Base-by-base conservation (phyloP, 2,113 vertebrate genomes). In the Epinephelus fuscoguttatus region DNA sequence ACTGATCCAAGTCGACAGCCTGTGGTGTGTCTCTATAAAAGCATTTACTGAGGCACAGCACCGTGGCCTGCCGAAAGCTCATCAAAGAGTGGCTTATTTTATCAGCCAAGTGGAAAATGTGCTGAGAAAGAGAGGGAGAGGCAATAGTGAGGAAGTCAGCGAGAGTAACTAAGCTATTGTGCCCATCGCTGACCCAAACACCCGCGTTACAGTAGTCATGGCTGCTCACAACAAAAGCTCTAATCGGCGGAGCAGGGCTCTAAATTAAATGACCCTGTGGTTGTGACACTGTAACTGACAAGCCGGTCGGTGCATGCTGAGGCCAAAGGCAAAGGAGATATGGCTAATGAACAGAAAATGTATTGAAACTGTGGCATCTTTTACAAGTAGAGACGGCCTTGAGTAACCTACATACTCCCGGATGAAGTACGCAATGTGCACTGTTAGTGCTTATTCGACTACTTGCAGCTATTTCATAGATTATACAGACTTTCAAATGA, bases 101-200 rank as follows among this genome's bases (percentile, higher is more conserved):
- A 94, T 93, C 92, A 94, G 93, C 85, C 82, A 86, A 92, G 93
- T 94, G 92, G 92, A 95, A 95, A 95, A 94, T 93, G 93, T 93
- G 92, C 94, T 94, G 94, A 95, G 88, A 92, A 73, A 79, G 90
- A 89, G 84, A 67, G 84, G 56, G 81, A 67, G 87, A 47, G 86
- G 85, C 82, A 86, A 90, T 91, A 84, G 92, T 60, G 84, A 70
- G 91, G 81, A 91, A 90, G 93, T 93, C 89, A 88, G 88, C 81
- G 86, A 90, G 87, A 94, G 92, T 91, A 89, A 88, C 91, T 64
- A 74, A 87, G 86, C 92, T 63, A 87, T 92, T 93, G 93, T 92
- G 90, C 76, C 87, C 73, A 37, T 64, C 79, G 85, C 91, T 93
- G 91, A 92, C 92, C 92, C 90, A 91, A 91, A 93, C 89, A 90